phyloP scores from a whole-genome alignment of 2,113 vertebrate genomes.

The Holacanthus passer region DNA sequence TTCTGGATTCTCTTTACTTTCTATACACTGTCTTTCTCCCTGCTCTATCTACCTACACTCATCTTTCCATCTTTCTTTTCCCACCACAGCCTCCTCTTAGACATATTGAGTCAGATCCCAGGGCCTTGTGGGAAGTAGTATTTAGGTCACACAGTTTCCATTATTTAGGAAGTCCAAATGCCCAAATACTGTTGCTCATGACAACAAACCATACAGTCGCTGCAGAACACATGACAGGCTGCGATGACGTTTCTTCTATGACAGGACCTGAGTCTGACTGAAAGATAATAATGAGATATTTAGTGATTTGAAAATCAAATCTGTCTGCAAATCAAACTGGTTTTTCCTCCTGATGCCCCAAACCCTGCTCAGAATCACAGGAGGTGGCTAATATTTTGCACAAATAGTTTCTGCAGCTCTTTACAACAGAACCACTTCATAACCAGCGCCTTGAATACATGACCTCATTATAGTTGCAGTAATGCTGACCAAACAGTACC shows the following conservation, averaged over 20 bases:
- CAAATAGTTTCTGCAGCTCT: background rate
- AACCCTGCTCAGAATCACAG: background rate
- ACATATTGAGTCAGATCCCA: constrained; percentile 50
- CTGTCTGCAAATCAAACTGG: background rate
- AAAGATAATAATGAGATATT: background rate
- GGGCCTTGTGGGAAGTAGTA: constrained; percentile 41
- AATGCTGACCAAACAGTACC: background rate
- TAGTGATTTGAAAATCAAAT: background rate
- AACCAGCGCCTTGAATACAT: background rate
- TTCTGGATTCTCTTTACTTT: background rate
- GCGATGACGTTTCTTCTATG: background rate
- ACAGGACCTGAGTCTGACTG: background rate
- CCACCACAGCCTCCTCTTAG: constrained; percentile 10
- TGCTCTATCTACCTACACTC: background rate
- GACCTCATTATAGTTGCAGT: background rate
- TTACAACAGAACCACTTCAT: background rate
- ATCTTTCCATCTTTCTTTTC: constrained; percentile 25
- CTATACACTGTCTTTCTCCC: background rate
- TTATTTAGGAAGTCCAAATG: constrained; percentile 57
- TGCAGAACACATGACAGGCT: constrained; percentile 19
- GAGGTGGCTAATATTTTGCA: background rate
- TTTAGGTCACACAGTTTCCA: constrained; percentile 71
- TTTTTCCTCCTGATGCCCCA: background rate
- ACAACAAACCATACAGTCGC: constrained; percentile 51
- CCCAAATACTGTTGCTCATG: constrained; percentile 66